Conservation (phyloP, 2,113 vertebrate species). For the Siniperca chuatsi region DNA sequence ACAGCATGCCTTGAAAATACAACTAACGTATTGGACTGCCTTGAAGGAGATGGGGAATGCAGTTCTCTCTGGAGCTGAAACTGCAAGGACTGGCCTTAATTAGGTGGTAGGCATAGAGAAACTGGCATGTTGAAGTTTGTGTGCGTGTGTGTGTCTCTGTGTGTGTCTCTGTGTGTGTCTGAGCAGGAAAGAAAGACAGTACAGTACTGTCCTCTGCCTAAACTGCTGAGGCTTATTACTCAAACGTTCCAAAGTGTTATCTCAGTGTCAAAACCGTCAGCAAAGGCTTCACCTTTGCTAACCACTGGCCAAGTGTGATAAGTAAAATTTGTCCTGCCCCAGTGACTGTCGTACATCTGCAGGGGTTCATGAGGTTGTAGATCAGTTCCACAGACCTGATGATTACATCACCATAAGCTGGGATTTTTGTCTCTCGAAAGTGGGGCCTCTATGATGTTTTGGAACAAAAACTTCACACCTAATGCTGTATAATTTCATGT, state of each 20-base stretch:
- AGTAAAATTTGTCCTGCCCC: slow-evolving; percentile 16
- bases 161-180: slow-evolving; percentile 26
- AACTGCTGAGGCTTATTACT: slow-evolving; percentile 70
- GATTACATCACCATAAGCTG: slow-evolving; percentile 30
- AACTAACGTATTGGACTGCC: slow-evolving; percentile 72
- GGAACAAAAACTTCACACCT: neutral
- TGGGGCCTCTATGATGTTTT: neutral
- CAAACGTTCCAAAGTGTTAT: slow-evolving; percentile 64
- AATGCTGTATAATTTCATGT: neutral
- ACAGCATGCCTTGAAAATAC: slow-evolving; percentile 76
- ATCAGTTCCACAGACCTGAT: slow-evolving; percentile 32
- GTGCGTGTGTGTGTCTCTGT: slow-evolving; percentile 37
- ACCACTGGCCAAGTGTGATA: slow-evolving; percentile 52
- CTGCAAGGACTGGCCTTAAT: slow-evolving; percentile 81
- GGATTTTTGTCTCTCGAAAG: slow-evolving; percentile 17
- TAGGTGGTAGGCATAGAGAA: slow-evolving; percentile 78
- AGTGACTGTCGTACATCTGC: slow-evolving; percentile 37
- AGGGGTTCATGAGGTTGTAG: slow-evolving; percentile 8
- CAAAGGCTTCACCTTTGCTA: slow-evolving; percentile 57
- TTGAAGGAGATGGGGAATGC: slow-evolving; percentile 72
- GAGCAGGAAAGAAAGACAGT: slow-evolving; percentile 50
- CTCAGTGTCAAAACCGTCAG: slow-evolving; percentile 64
- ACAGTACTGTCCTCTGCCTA: slow-evolving; percentile 48
- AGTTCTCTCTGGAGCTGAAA: slow-evolving; percentile 75
- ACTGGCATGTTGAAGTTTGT: slow-evolving; percentile 71